Conservation (phyloP, 2,888 invertebrate genomes). For the Drosophila nr. perissopoda region DNA sequence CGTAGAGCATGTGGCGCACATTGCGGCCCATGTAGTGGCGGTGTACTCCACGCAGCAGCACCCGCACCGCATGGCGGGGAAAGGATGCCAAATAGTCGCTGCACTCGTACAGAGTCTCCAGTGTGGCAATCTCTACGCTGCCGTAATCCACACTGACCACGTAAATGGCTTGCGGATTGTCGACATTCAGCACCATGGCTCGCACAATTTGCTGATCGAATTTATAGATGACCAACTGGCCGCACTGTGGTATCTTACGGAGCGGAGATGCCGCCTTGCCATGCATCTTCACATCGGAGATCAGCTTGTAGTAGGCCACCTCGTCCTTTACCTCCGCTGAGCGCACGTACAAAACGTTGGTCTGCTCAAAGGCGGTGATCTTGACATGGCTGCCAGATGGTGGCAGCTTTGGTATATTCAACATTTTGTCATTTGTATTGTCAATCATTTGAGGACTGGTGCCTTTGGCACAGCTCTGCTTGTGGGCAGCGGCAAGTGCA, state of each 20-base stretch:
- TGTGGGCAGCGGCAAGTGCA: conserved; percentile 43
- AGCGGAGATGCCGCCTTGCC: conserved; percentile 60
- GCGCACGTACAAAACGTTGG: conserved; percentile 82
- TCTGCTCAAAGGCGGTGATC: conserved; percentile 80
- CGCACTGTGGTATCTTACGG: conserved; percentile 66
- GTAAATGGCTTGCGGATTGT: conserved; percentile 66
- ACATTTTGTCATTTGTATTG: conserved; percentile 5
- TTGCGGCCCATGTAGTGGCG: conserved; percentile 73
- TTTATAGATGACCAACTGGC: conserved; percentile 77
- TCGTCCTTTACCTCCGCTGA: conserved; percentile 67
- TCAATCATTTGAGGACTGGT: conserved; percentile 7
- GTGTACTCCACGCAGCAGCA: conserved; percentile 78
- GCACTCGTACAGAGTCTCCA: conserved; percentile 73
- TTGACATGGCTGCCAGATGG: conserved; percentile 66
- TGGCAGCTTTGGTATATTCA: conserved; percentile 56
- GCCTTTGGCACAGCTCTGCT: conserved; percentile 30
- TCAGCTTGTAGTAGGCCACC: conserved; percentile 68
- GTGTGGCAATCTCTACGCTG: conserved; percentile 72
- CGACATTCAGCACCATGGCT: conserved; percentile 76
- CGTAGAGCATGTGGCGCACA: conserved; percentile 58
- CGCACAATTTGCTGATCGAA: conserved; percentile 71
- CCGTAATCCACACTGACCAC: conserved; percentile 82
- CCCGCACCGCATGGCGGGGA: conserved; percentile 75
- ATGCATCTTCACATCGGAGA: conserved; percentile 57
- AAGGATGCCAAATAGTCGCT: conserved; percentile 59